Evolutionary conservation across 2,113 vertebrate genomes (phyloP), one percentile per base, ranked within the genome.

Genomic region (Perca flavescens): DNA sequence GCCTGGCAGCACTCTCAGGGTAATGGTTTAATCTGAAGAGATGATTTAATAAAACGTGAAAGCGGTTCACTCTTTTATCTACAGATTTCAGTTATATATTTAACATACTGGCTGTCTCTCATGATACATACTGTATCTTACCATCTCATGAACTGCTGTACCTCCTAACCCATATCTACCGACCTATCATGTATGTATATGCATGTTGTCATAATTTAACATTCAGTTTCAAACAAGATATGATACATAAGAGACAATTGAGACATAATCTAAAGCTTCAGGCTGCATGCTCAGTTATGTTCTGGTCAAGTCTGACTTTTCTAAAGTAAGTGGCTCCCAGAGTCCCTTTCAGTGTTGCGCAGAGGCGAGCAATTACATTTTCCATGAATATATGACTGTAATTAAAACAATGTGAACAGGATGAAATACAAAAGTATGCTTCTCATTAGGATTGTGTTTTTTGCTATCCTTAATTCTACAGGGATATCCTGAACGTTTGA

Each of bases 1-100:
- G 74, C 36, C 77, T 21, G 46, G 50, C 82, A 74, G 80, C 49
- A 34, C 49, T 70, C 31, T 69, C 15, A 47, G 63, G 53, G 50
- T 77, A 62, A 90, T 2, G 28, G 36, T 66, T 70, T 60, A 57
- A 83, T 62, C 53, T 74, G 40, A 77, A 36, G 64, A 36, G n/a
- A 57, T 28, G 57, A 79, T 82, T 85, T 79, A 54, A 81, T 81
- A 77, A 74, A 75, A 73, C 6, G 49, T 72, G 66, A 34, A 49
- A 79, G 77, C 15, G 36, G 6, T 22, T 69, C 49, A 36, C 61
- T 70, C n/a, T 22, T 46, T 75, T 53, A 67, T 11, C 62, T 67
- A 66, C 72, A 62, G 64, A 66, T 69, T 70, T 50, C 14, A 46
- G 61, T 40, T 3, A 6, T 3, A 6, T 14, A 50, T 28, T 69